Conservation (phyloP, 2,888 invertebrate species). For the Dendrolimus houi region DNA sequence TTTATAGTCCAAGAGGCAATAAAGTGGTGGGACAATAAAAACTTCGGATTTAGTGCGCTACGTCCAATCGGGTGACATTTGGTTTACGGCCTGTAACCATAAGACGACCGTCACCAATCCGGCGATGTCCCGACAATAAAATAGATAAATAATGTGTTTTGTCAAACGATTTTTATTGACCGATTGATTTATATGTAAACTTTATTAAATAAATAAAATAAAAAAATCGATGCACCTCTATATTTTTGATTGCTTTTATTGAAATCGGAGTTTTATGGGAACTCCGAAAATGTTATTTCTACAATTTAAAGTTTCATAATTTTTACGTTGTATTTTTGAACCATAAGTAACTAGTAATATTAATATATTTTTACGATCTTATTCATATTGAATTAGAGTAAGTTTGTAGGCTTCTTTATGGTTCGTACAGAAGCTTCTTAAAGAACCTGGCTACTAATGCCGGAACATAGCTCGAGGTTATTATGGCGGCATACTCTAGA, state of each 20-base stretch:
- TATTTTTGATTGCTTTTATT: not conserved
- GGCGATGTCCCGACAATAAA: slow-evolving; percentile 48
- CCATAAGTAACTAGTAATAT: no score
- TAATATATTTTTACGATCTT: no score
- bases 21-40: slow-evolving; percentile 49
- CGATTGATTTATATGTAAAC: not conserved
- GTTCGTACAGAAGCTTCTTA: no score
- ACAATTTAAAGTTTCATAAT: not conserved
- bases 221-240: not conserved
- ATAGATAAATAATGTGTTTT: slow-evolving; percentile 47
- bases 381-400: no score
- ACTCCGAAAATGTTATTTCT: not conserved
- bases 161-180: not conserved
- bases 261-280: not conserved
- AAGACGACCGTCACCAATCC: slow-evolving; percentile 56
- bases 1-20: slow-evolving; percentile 45
- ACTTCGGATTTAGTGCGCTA: slow-evolving; percentile 46
- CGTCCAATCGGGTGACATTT: slow-evolving; percentile 51
- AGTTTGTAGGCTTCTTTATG: no score
- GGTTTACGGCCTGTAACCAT: slow-evolving; percentile 44
- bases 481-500: no score
- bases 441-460: no score
- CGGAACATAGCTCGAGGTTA: no score
- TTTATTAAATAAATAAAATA: not conserved
- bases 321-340: no score